These are phyloP conservation scores for Leucozona laternaria DNA, from an alignment of 2,888 invertebrate species.

Conservation along the genomic window DNA sequence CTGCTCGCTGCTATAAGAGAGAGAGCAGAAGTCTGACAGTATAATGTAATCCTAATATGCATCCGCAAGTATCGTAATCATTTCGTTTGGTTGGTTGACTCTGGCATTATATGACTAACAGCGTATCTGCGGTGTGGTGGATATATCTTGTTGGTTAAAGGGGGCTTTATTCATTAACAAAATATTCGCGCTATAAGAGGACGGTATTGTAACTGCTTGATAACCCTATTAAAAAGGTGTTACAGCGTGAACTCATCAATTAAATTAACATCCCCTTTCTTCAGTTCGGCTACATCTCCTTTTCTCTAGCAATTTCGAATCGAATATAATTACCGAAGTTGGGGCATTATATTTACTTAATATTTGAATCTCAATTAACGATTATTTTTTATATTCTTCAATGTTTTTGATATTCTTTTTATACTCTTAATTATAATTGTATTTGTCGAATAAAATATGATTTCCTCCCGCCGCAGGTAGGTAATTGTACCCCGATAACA, in stretches of 20 bases:
- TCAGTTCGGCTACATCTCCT: not conserved
- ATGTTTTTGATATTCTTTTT: not conserved
- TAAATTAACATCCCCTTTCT: slow-evolving; percentile 77
- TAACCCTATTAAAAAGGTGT: slow-evolving; percentile 78
- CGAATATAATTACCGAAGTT: not conserved
- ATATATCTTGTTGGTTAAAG: slow-evolving; percentile 42
- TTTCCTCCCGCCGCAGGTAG: not conserved
- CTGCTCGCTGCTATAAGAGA: slow-evolving; percentile 18
- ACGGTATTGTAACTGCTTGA: slow-evolving; percentile 70
- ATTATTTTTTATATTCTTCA: not conserved
- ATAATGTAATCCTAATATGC: slow-evolving; percentile 67
- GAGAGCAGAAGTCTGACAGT: slow-evolving; percentile 46
- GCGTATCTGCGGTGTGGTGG: slow-evolving; percentile 56
- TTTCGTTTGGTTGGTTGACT: slow-evolving; percentile 75
- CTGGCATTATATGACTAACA: slow-evolving; percentile 72
- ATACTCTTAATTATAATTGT: not conserved
- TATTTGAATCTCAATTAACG: not conserved
- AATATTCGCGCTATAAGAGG: slow-evolving; percentile 68
- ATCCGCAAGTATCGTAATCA: slow-evolving; percentile 74
- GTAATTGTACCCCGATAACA: not conserved
- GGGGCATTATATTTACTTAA: not conserved
- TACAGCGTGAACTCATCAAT: slow-evolving; percentile 78
- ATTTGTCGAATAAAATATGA: not conserved
- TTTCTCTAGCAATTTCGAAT: not conserved
- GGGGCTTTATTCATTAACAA: slow-evolving; percentile 71